Evolutionary conservation across 1,140 invertebrate genomes (phyloP), one percentile per base, ranked within the genome.

Genomic region (Neodiprion pinetum): DNA sequence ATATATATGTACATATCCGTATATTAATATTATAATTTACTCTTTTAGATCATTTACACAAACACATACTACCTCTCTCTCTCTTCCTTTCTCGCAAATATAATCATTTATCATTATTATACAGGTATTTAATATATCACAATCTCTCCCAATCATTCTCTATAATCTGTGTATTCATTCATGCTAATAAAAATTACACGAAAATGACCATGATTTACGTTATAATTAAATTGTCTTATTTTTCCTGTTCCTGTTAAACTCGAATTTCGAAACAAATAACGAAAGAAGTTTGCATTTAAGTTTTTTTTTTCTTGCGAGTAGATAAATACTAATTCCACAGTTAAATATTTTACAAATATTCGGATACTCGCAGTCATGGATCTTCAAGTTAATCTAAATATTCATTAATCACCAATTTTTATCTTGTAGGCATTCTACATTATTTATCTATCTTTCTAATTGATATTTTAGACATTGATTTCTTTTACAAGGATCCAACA

Each of bases 21-120:
- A 40, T 40, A 40, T 40, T 40, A 40, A 40, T 40, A 40, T 72
- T 53, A 75, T 73, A 21, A 76, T 67, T 71, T 73, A 53, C 67
- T 73, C 40, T 50, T 40, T 61, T 1, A 14, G n/a, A 8, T 61
- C 53, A 61, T 61, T 61, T 61, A 61, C 9, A 61, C 53, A 61
- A 61, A 14, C n/a, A 61, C 53, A 61, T 61, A 14, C 53, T 61
- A 14, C n/a, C 11, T 61, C 53, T 14, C 53, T 14, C 53, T 40
- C 2, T 40, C 53, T 61, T 17, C n/a, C n/a, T 61, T 61, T 61
- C 53, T 61, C 53, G 4, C n/a, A 61, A 61, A 61, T 61, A 61
- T 61, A 61, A 61, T 61, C 28, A 61, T 61, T 61, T 9, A 61
- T 61, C 53, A 61, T 61, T 61, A 14, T 9, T 61, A 14, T 11